phyloP scores from a whole-genome alignment of 2,113 vertebrate species.

The Craseonycteris thonglongyai region DNA sequence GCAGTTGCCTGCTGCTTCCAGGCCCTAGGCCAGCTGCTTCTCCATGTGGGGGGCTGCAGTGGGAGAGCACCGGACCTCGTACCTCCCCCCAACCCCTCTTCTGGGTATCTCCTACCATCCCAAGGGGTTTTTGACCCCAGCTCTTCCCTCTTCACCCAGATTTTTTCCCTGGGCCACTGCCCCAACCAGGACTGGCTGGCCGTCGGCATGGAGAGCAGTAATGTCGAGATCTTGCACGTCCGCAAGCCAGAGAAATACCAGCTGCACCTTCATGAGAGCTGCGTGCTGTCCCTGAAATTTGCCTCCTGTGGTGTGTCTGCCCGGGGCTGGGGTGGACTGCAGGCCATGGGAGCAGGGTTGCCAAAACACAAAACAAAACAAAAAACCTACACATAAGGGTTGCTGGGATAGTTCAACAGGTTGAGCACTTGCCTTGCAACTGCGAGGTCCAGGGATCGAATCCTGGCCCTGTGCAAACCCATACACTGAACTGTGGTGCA shows the following conservation, averaged over 20 bases:
- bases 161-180: slow-evolving; percentile 90
- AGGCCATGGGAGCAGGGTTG: accelerated
- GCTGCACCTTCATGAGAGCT: slow-evolving; percentile 91
- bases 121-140: background rate
- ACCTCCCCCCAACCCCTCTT: background rate
- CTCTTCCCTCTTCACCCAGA: slow-evolving; percentile 66
- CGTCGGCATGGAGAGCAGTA: slow-evolving; percentile 89
- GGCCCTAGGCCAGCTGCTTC: slow-evolving; percentile 86
- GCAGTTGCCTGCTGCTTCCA: slow-evolving; percentile 81
- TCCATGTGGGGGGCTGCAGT: slow-evolving; percentile 83
- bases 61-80: background rate
- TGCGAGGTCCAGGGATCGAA: too few species aligned
- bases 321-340: background rate
- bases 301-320: slow-evolving; percentile 85
- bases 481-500: too few species aligned
- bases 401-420: too few species aligned
- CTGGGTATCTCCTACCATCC: background rate
- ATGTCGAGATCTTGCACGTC: slow-evolving; percentile 86
- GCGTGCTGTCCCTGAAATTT: slow-evolving; percentile 90
- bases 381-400: background rate
- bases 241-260: slow-evolving; percentile 89
- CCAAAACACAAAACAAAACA: accelerated
- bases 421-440: too few species aligned
- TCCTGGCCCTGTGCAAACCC: too few species aligned
- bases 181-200: slow-evolving; percentile 89